Conservation (phyloP, 1,140 invertebrate genomes). For the Theocolax elegans region DNA sequence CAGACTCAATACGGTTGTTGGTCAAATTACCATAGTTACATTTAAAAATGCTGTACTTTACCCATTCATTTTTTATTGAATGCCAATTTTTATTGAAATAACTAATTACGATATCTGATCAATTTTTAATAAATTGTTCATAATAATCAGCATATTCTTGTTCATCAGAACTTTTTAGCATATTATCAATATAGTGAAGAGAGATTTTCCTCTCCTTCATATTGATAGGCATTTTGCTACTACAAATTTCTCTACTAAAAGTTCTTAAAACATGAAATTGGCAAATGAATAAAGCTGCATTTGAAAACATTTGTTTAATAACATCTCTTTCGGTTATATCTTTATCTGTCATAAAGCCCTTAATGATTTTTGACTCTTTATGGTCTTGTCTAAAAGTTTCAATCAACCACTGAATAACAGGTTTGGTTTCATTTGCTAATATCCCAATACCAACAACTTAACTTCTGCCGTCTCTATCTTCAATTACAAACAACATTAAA, state of each 20-base stretch:
- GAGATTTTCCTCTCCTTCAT: not conserved
- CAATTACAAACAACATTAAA: conserved; percentile 33
- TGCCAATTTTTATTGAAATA: conserved; percentile 38
- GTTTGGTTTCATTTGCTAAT: conserved; percentile 4
- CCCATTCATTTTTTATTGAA: conserved; percentile 12
- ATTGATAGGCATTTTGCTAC: conserved; percentile 11
- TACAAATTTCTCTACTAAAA: conserved; percentile 29
- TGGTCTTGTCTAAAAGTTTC: conserved; percentile 19
- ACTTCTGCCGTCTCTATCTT: conserved; percentile 29
- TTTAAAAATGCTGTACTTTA: conserved; percentile 4
- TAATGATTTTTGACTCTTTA: conserved; percentile 3
- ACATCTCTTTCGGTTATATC: conserved; percentile 34
- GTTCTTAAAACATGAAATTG: conserved; percentile 31
- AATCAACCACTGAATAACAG: not conserved
- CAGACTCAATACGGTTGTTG: conserved; percentile 28
- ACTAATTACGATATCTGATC: not conserved
- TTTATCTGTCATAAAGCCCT: conserved; percentile 39
- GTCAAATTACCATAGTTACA: conserved; percentile 27
- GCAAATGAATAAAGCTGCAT: conserved; percentile 28
- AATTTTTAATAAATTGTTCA: not conserved
- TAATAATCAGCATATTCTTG: conserved; percentile 2
- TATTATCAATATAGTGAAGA: not conserved
- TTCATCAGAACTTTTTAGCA: conserved; percentile 14
- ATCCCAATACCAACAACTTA: conserved; percentile 20
- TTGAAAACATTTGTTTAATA: conserved; percentile 29